phyloP scores from a whole-genome alignment of 1,140 invertebrate species.

The Leptinotarsa defecta region DNA sequence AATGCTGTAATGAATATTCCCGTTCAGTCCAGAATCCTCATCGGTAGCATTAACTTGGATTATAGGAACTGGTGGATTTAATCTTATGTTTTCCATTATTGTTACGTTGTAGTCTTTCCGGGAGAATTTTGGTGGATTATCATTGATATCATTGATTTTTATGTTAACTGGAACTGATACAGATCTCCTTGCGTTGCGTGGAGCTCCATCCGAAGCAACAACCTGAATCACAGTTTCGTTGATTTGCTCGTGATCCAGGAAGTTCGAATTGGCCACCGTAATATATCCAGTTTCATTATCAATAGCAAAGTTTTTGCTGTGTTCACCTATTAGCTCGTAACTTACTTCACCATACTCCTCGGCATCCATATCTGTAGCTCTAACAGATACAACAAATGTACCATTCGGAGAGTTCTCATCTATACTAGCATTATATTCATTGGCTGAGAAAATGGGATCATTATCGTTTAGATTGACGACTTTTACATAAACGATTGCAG shows the following conservation, averaged over 20 bases:
- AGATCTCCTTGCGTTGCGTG: slow-evolving; percentile 67
- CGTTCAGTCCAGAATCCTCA: slow-evolving; percentile 76
- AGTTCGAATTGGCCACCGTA: slow-evolving; percentile 70
- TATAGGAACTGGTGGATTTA: slow-evolving; percentile 77
- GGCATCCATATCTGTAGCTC: slow-evolving; percentile 67
- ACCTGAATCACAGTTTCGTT: slow-evolving; percentile 76
- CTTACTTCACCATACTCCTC: slow-evolving; percentile 73
- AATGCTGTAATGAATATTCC: slow-evolving; percentile 76
- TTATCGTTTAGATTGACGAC: slow-evolving; percentile 88
- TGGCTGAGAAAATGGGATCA: slow-evolving; percentile 73
- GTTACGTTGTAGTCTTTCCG: slow-evolving; percentile 75
- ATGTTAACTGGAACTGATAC: slow-evolving; percentile 78
- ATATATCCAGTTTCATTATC: slow-evolving; percentile 77
- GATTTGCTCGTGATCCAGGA: slow-evolving; percentile 79
- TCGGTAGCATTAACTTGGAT: slow-evolving; percentile 79
- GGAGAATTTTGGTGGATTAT: slow-evolving; percentile 79
- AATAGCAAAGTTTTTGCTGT: slow-evolving; percentile 72
- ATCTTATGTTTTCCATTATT: slow-evolving; percentile 80
- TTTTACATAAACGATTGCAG: slow-evolving; percentile 74
- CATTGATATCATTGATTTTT: slow-evolving; percentile 81
- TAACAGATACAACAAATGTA: slow-evolving; percentile 71
- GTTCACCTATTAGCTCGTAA: slow-evolving; percentile 77
- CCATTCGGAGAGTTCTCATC: slow-evolving; percentile 75
- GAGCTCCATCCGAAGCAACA: slow-evolving; percentile 78
- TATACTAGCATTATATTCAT: slow-evolving; percentile 71